phyloP scores from a whole-genome alignment of 2,113 vertebrate genomes.

The Oplegnathus fasciatus region DNA sequence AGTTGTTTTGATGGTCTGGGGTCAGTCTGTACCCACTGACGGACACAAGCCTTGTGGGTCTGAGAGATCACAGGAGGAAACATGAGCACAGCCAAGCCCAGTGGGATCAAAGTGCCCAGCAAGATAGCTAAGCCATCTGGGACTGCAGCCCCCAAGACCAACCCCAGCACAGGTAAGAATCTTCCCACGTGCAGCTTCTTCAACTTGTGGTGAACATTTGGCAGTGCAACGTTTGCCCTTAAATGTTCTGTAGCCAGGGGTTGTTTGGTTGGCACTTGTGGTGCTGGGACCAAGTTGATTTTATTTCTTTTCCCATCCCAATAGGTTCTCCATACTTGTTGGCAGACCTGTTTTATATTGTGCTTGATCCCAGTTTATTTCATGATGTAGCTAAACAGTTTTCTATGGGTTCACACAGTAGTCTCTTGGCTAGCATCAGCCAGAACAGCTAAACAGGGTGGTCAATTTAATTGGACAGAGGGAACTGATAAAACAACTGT shows the following conservation, averaged over 20 bases:
- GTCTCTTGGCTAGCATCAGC: background rate
- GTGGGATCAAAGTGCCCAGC: constrained; percentile 94
- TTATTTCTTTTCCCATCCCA: background rate
- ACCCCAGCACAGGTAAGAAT: constrained; percentile 82
- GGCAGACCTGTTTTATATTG: background rate
- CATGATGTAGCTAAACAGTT: background rate
- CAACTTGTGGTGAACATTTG: background rate
- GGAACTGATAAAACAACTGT: background rate
- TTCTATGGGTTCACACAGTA: background rate
- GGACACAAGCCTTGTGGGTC: constrained; percentile 66
- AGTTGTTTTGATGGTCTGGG: constrained; percentile 79
- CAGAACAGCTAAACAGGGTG: background rate
- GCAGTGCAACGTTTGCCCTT: background rate
- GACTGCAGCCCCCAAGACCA: constrained; percentile 84
- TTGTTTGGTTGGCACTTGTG: background rate
- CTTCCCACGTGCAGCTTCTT: background rate
- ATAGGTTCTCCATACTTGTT: too few species aligned
- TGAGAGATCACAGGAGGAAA: constrained; percentile 67
- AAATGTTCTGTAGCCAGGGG: background rate
- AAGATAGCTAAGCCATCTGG: constrained; percentile 90
- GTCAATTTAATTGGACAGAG: background rate
- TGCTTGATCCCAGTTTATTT: background rate
- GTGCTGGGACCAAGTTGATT: background rate
- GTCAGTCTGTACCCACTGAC: constrained; percentile 61
- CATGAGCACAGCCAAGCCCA: constrained; percentile 96